phyloP scores from a whole-genome alignment of 2,888 invertebrate genomes.

The Neoascia interrupta region DNA sequence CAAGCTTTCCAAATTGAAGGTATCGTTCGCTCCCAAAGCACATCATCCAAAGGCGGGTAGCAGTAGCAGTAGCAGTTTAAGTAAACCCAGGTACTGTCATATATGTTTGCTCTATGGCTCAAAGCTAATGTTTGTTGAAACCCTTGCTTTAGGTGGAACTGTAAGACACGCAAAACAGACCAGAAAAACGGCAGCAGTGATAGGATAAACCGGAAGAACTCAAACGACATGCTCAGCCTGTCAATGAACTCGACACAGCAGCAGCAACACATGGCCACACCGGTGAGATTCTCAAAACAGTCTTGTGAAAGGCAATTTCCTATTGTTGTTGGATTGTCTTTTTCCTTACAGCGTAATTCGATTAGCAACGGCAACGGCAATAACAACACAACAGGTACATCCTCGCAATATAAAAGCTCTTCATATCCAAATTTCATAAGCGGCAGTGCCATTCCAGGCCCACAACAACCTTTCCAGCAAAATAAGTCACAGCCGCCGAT shows the following conservation, averaged over 20 bases:
- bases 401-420: constrained; percentile 76
- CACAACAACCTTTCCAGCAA: constrained; percentile 72
- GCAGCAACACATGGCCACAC: constrained; percentile 66
- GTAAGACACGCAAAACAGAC: constrained; percentile 77
- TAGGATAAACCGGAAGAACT: constrained; percentile 78
- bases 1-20: constrained; percentile 78
- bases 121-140: too few species aligned
- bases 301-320: too few species aligned
- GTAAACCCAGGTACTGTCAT: constrained; percentile 77
- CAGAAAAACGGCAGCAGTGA: constrained; percentile 77
- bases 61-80: constrained; percentile 73
- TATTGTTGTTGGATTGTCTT: too few species aligned
- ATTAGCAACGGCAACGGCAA: constrained; percentile 16
- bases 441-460: constrained; percentile 70
- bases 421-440: constrained; percentile 78
- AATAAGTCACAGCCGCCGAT: constrained; percentile 60
- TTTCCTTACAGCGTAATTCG: constrained; percentile 14
- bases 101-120: too few species aligned
- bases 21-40: constrained; percentile 77
- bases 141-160: constrained; percentile 77
- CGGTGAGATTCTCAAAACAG: constrained; percentile 18
- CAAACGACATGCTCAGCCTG: constrained; percentile 77
- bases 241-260: constrained; percentile 73
- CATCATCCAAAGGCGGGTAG: constrained; percentile 76
- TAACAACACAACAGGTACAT: constrained; percentile 12